Conservation (phyloP, 2,113 vertebrate genomes). For the Brachypodius melanocephalos region DNA sequence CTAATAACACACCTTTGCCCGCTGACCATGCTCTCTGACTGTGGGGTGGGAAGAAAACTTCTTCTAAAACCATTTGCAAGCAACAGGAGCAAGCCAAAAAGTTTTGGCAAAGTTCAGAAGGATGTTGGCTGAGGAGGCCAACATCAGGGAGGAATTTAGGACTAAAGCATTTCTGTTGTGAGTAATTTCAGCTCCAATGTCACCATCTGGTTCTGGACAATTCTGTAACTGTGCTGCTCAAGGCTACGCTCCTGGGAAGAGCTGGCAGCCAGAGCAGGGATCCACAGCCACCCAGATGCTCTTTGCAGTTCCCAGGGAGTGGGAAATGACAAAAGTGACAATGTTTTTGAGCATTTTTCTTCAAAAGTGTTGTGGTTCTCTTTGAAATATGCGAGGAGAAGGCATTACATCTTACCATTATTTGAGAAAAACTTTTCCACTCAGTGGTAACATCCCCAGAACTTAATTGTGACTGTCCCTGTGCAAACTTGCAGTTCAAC, state of each 20-base stretch:
- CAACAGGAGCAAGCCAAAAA: not conserved
- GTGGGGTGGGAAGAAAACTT: not conserved
- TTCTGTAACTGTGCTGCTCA: not conserved
- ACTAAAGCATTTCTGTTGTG: not conserved
- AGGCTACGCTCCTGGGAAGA: not conserved
- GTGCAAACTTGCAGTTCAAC: not conserved
- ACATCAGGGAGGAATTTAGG: slow-evolving; percentile 44
- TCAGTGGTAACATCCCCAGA: not conserved
- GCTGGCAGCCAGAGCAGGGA: not conserved
- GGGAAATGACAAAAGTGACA: not conserved
- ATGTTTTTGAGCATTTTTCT: not conserved
- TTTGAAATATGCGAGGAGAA: not conserved
- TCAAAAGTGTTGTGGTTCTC: not conserved
- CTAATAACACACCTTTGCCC: not conserved
- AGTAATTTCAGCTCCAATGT: not conserved
- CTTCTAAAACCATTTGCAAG: not conserved
- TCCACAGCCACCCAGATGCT: not conserved
- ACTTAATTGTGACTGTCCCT: not conserved
- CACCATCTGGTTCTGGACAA: slow-evolving; percentile 31
- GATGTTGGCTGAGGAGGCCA: not conserved
- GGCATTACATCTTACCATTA: not conserved
- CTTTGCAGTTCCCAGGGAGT: accelerated
- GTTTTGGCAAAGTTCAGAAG: not conserved
- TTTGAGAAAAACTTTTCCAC: not conserved
- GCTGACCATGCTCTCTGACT: not conserved